A percentile compares a stretch with the other conserved stretches of the same genome.
These are phyloP conservation scores for Xanthostigma xanthostigma DNA, from an alignment of 2,888 invertebrate genomes.

Conservation along the genomic window DNA sequence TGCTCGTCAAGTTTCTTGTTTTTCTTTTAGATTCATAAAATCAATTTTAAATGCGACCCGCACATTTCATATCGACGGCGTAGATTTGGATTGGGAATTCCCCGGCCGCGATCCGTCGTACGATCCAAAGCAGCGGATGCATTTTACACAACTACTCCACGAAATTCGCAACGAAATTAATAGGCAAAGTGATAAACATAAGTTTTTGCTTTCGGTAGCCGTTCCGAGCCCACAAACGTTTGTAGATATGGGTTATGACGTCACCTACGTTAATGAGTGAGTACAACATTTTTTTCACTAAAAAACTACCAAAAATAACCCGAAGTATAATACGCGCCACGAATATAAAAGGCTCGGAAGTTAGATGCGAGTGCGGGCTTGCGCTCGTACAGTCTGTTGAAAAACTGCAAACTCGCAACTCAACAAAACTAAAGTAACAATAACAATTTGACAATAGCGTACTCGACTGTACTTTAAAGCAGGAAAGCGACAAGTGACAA, in stretches of 20 bases:
- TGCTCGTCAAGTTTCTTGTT: background rate
- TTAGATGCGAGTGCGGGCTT: too few species aligned
- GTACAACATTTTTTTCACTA: slow-evolving; percentile 11
- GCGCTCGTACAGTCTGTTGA: too few species aligned
- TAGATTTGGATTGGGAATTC: slow-evolving; percentile 81
- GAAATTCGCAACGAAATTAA: slow-evolving; percentile 56
- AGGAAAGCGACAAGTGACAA: too few species aligned
- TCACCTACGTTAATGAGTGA: slow-evolving; percentile 59
- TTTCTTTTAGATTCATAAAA: slow-evolving; percentile 32
- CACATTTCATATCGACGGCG: slow-evolving; percentile 44
- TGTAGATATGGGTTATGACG: slow-evolving; percentile 61
- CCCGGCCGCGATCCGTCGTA: slow-evolving; percentile 41
- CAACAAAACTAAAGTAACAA: too few species aligned
- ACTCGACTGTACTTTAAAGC: too few species aligned
- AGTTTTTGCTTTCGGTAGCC: slow-evolving; percentile 56
- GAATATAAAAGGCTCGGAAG: too few species aligned
- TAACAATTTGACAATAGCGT: too few species aligned
- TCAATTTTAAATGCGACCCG: slow-evolving; percentile 35
- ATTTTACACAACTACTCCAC: slow-evolving; percentile 57
- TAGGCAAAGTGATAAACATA: slow-evolving; percentile 33
- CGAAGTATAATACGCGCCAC: too few species aligned
- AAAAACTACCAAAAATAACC: too few species aligned
- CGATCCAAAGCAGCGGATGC: slow-evolving; percentile 40
- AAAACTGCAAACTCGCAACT: too few species aligned
- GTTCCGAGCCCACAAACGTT: slow-evolving; percentile 67